Evolutionary conservation across 2,888 invertebrate genomes (phyloP).

Genomic region (Ryuthela nishihirai): DNA sequence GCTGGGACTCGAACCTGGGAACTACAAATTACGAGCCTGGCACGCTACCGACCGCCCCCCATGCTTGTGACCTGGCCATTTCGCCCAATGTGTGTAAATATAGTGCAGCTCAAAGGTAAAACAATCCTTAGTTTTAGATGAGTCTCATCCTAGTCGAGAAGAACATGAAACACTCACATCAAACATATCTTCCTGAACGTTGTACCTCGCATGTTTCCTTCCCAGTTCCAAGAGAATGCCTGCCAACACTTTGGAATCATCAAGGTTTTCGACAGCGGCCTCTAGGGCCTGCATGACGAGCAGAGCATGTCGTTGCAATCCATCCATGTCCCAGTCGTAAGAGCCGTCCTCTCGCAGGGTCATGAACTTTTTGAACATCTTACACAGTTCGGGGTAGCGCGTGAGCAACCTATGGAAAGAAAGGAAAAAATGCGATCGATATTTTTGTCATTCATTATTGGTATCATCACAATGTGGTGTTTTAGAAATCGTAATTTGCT

Average conservation of each 20-base stretch:
- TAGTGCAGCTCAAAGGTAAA: too few species aligned
- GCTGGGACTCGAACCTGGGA: too few species aligned
- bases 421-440: neutral
- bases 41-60: too few species aligned
- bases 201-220: slow-evolving; percentile 6
- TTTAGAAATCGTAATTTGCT: too few species aligned
- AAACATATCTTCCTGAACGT: slow-evolving; percentile 28
- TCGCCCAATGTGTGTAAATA: too few species aligned
- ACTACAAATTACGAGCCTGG: too few species aligned
- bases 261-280: slow-evolving; percentile 24
- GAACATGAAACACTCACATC: slow-evolving; percentile 17
- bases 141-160: too few species aligned
- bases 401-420: slow-evolving; percentile 6
- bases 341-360: slow-evolving; percentile 18
- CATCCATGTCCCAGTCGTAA: slow-evolving; percentile 23
- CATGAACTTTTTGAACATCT: slow-evolving; percentile 26
- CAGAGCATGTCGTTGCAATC: slow-evolving; percentile 21
- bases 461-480: neutral
- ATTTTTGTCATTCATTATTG: too few species aligned
- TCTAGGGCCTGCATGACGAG: slow-evolving; percentile 31
- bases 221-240: slow-evolving; percentile 13
- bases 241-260: slow-evolving; percentile 8
- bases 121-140: too few species aligned
- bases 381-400: slow-evolving; percentile 14
- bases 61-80: too few species aligned